These are phyloP conservation scores for Petrocephalus schoutedeni DNA, from an alignment of 2,797 vertebrate species.

Conservation along the genomic window DNA sequence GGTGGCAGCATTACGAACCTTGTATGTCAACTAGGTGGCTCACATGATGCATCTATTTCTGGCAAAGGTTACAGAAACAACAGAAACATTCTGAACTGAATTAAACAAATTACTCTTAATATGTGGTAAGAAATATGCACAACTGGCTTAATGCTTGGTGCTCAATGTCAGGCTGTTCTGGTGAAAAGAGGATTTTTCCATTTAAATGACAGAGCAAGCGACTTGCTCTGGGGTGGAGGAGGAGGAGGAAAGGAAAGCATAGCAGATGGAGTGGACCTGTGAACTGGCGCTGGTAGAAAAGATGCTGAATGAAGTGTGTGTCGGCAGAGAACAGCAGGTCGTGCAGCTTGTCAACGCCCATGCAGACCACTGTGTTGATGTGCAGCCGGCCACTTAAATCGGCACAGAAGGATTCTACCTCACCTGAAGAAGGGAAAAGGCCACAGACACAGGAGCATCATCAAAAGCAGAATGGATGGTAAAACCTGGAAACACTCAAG, in stretches of 20 bases:
- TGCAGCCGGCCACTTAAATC: slow-evolving; percentile 74
- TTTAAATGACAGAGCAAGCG: background rate
- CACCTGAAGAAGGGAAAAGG: slow-evolving; percentile 50
- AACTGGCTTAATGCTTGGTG: background rate
- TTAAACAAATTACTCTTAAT: background rate
- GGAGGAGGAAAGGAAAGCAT: background rate
- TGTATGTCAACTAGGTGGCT: background rate
- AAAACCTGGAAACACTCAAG: background rate
- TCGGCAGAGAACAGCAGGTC: slow-evolving; percentile 82
- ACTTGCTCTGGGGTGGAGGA: background rate
- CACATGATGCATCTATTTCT: background rate
- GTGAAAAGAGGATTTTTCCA: background rate
- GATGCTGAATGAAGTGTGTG: slow-evolving; percentile 76
- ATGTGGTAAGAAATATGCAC: background rate
- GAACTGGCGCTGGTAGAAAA: slow-evolving; percentile 79
- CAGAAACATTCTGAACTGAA: background rate
- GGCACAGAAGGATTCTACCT: slow-evolving; percentile 74
- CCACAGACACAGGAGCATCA: background rate
- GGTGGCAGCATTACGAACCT: background rate
- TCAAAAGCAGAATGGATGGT: background rate
- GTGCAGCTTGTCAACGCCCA: slow-evolving; percentile 78
- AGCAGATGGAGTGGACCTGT: slow-evolving; percentile 61
- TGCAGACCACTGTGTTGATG: slow-evolving; percentile 71
- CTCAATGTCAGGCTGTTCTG: background rate
- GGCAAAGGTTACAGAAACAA: background rate